Evolutionary conservation across 2,888 invertebrate species (phyloP), one percentile per base, ranked within the genome.

Genomic region (Eueremaeus valkanovi): DNA sequence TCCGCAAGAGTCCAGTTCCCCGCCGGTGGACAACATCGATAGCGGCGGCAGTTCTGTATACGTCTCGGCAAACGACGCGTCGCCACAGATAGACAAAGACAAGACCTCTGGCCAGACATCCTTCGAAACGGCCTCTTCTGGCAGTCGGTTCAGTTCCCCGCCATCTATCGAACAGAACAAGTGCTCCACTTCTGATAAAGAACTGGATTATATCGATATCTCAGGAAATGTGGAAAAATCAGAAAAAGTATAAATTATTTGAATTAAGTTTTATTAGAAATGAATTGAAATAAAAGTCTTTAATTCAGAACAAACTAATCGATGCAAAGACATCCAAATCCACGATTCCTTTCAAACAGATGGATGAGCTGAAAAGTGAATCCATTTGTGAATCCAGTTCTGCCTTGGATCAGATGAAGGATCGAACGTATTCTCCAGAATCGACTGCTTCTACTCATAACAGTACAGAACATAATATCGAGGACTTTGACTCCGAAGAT

Each of bases 11-110:
- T 70, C 70, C 24, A 36, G 36, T 21, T 66, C 66, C 1, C 66
- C 66, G 16, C 66, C 66, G 13, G 18, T 31, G 36, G 66, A 74
- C 16, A 58, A 58, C 40, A 45, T 42, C 21, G 74, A 49, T 36
- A 61, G 74, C 40, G 74, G 73, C 27, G 73, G 74, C 3, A 63
- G 74, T 61, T 51, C 49, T 63, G 49, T 63, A 5, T 49, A 63
- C 18, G 36, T 63, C 8, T 45, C 68, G 6, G 63, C 74, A 16
- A 45, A 1, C 13, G 58, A 55, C 18, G 36, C 21, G 0, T 45
- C 74, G 33, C 42, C 73, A 1, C 24, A 21, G 40, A 40, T 36
- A 36, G 68, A 36, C 21, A 74, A 51, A 27, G 51, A 51, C 68
- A 74, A 70, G 21, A 45, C 42, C 13, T 45, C 68, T 33, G 51